A percentile compares a stretch with the other conserved stretches of the same genome.
These are phyloP conservation scores for Alcedo atthis DNA, from an alignment of 2,797 vertebrate genomes.

Conservation along the genomic window DNA sequence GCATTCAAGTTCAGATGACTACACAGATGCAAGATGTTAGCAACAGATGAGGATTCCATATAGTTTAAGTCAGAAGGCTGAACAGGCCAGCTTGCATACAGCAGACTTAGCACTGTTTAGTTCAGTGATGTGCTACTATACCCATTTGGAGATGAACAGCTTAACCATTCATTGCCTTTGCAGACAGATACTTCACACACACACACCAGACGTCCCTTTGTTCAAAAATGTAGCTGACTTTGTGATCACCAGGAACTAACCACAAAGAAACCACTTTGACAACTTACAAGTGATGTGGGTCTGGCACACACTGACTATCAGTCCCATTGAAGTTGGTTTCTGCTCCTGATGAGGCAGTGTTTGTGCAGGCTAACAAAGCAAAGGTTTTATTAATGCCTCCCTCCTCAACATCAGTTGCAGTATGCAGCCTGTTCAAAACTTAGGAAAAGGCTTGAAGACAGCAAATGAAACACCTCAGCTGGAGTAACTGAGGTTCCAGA, in stretches of 20 bases:
- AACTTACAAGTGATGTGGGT: neutral
- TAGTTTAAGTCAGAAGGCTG: neutral
- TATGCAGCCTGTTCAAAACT: neutral
- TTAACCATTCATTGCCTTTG: neutral
- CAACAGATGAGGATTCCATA: neutral
- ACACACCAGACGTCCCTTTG: neutral
- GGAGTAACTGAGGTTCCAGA: neutral
- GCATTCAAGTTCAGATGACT: neutral
- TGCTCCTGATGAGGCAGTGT: neutral
- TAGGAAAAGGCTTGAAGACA: neutral
- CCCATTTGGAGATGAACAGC: neutral
- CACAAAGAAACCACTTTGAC: neutral
- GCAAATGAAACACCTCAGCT: neutral
- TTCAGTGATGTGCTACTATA: neutral
- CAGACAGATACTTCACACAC: neutral
- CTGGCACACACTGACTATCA: neutral
- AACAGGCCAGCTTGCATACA: neutral
- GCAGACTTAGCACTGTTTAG: neutral
- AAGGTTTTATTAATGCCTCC: neutral
- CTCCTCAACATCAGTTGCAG: neutral
- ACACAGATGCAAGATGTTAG: fast-evolving
- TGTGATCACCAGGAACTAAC: neutral
- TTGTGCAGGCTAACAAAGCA: neutral
- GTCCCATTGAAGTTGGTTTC: neutral
- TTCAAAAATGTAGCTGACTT: fast-evolving